Conservation (phyloP, 2,797 vertebrate genomes). For the Tinamus major region DNA sequence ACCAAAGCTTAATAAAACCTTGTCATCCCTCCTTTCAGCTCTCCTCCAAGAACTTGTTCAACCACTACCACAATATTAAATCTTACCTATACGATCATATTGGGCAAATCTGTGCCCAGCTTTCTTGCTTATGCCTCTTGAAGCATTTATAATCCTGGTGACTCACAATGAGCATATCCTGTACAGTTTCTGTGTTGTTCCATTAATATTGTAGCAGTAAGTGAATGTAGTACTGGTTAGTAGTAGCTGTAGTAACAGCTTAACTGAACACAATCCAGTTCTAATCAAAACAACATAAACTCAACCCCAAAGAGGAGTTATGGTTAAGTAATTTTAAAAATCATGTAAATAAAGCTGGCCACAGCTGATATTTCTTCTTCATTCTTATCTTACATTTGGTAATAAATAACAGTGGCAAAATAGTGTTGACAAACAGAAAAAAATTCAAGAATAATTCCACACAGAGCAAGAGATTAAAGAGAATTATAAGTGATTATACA, state of each 20-base stretch:
- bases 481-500: background rate
- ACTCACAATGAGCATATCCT: background rate
- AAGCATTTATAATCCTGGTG: background rate
- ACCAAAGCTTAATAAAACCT: background rate
- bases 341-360: background rate
- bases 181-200: background rate
- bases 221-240: background rate
- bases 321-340: background rate
- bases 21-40: background rate
- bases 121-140: accelerated
- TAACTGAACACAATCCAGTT: background rate
- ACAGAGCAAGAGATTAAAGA: background rate
- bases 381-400: accelerated
- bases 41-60: background rate
- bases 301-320: background rate
- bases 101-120: background rate
- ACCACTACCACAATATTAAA: background rate
- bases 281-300: background rate
- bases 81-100: background rate
- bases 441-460: background rate
- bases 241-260: background rate
- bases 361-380: accelerated
- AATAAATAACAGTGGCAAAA: background rate
- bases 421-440: background rate
- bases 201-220: background rate